Conservation (phyloP, 2,113 vertebrate species). For the Morone chrysops region DNA sequence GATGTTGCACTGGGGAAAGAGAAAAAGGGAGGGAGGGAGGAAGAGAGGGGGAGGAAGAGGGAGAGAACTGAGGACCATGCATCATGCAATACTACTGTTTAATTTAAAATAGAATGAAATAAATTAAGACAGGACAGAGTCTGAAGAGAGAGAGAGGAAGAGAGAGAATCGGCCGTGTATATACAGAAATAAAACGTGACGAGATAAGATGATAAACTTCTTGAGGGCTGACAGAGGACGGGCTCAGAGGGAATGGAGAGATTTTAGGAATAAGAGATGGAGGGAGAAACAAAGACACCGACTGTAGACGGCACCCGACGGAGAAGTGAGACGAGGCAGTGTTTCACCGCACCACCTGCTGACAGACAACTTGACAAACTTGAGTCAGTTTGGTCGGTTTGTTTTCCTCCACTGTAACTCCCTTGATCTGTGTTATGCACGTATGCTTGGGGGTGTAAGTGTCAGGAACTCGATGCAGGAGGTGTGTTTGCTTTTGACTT, state of each 20-base stretch:
- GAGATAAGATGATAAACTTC: slow-evolving; percentile 14
- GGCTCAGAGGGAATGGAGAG: slow-evolving; percentile 14
- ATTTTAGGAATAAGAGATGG: background rate
- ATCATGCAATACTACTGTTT: slow-evolving; percentile 82
- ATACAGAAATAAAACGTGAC: slow-evolving; percentile 40
- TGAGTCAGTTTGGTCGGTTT: background rate
- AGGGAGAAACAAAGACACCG: slow-evolving; percentile 35
- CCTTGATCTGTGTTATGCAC: background rate
- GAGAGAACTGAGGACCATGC: slow-evolving; percentile 85
- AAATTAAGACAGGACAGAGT: slow-evolving; percentile 36
- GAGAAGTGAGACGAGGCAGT: slow-evolving; percentile 1
- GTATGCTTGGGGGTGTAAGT: background rate
- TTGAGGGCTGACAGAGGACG: slow-evolving; percentile 10
- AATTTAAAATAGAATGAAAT: slow-evolving; percentile 42
- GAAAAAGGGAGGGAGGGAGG: slow-evolving; percentile 77
- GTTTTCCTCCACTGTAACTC: background rate
- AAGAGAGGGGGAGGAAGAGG: slow-evolving; percentile 66
- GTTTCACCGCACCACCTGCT: slow-evolving; percentile 46
- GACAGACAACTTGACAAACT: slow-evolving; percentile 40
- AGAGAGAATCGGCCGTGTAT: background rate
- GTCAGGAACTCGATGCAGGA: background rate
- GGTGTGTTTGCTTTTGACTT: background rate
- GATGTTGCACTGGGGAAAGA: slow-evolving; percentile 92
- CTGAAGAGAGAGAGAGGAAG: background rate
- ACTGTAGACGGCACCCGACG: slow-evolving; percentile 23